Evolutionary conservation across 2,888 invertebrate species (phyloP).

Genomic region (Oegoconia quadripuncta): DNA sequence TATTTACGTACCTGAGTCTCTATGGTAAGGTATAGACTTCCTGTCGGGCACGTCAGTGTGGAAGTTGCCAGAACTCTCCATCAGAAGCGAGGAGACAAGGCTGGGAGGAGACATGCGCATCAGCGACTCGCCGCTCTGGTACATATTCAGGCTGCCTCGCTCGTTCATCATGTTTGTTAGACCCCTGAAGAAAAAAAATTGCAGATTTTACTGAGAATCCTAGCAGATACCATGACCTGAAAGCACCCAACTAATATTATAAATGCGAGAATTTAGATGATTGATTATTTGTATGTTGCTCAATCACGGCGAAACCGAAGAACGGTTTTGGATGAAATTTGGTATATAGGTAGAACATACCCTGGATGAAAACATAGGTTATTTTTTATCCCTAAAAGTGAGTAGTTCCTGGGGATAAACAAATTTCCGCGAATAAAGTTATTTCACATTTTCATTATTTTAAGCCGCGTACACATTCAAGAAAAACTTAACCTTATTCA

Average conservation of each 20-base stretch:
- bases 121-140: constrained; percentile 66
- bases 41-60: constrained; percentile 60
- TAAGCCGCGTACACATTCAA: too few species aligned
- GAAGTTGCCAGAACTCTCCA: constrained; percentile 71
- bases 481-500: too few species aligned
- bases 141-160: constrained; percentile 66
- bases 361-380: too few species aligned
- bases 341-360: too few species aligned
- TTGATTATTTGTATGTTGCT: too few species aligned
- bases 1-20: constrained; percentile 58
- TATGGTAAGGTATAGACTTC: constrained; percentile 50
- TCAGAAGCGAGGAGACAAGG: constrained; percentile 76
- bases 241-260: neutral
- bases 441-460: too few species aligned
- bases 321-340: too few species aligned
- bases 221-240: neutral
- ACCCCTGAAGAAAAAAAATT: constrained; percentile 40
- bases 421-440: too few species aligned
- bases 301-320: too few species aligned
- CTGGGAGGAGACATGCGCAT: constrained; percentile 80
- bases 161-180: constrained; percentile 59
- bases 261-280: too few species aligned
- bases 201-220: neutral
- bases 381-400: too few species aligned
- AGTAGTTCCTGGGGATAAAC: too few species aligned